Conservation (phyloP, 2,888 invertebrate genomes). For the Euspilapteryx auroguttella region DNA sequence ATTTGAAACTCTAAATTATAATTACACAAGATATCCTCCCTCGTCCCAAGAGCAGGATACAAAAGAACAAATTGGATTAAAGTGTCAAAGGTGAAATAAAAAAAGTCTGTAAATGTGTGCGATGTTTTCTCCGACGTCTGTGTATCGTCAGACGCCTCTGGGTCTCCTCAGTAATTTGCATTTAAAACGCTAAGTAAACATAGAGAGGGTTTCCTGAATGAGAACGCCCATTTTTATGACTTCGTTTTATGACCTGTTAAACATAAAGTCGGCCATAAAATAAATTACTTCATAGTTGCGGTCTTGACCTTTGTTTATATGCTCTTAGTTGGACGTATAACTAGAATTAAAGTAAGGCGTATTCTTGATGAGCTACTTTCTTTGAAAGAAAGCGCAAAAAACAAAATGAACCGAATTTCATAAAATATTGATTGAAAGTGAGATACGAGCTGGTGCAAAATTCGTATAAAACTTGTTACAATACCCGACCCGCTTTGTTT, state of each 20-base stretch:
- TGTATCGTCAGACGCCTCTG: conserved; percentile 21
- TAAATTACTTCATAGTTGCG: conserved; percentile 34
- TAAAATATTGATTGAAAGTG: conserved; percentile 2
- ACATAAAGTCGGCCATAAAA: conserved; percentile 51
- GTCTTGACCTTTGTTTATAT: conserved; percentile 18
- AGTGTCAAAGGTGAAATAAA: conserved; percentile 61
- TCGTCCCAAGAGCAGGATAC: conserved; percentile 46
- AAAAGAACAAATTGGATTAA: conserved; percentile 59
- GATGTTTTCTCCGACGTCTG: conserved; percentile 41
- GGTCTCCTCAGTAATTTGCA: conserved; percentile 28
- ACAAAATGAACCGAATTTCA: neutral
- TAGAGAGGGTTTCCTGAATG: conserved; percentile 46
- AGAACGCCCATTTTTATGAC: conserved; percentile 39
- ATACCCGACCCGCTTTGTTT: conserved; percentile 27
- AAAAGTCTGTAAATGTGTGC: conserved; percentile 30
- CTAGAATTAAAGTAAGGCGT: no score
- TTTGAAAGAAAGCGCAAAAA: no score
- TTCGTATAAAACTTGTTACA: conserved; percentile 18
- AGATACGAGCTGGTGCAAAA: conserved; percentile 8
- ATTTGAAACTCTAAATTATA: conserved; percentile 47
- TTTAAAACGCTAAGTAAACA: conserved; percentile 53
- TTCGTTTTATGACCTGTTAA: conserved; percentile 53
- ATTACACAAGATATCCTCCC: conserved; percentile 49
- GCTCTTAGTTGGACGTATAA: conserved; percentile 13
- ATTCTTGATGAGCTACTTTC: no score